A percentile compares a stretch with the other conserved stretches of the same genome.
Conservation (phyloP, 2,888 invertebrate species). For the Mythimna loreyi region DNA sequence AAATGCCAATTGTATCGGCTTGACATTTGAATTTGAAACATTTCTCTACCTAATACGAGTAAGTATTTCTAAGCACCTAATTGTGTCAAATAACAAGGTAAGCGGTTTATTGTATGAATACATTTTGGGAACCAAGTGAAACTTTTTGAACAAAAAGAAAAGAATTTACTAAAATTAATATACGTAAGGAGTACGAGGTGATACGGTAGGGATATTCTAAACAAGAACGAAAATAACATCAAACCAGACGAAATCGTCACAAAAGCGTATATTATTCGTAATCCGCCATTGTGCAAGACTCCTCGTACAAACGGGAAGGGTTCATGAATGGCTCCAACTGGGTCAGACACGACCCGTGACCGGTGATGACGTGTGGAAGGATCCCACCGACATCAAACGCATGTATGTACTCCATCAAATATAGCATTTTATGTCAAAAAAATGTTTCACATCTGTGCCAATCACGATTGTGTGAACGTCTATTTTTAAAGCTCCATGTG, state of each 20-base stretch:
- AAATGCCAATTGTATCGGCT: not conserved
- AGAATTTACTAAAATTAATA: not conserved
- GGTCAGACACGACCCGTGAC: slow-evolving; percentile 36
- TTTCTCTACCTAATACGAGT: slow-evolving; percentile 10
- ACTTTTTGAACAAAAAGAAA: not conserved
- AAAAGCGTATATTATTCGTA: slow-evolving; percentile 38
- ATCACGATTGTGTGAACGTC: not conserved
- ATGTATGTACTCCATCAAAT: not conserved
- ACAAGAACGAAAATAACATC: slow-evolving; percentile 5
- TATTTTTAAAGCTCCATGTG: not conserved
- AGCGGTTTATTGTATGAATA: slow-evolving; percentile 23
- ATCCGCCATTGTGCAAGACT: slow-evolving; percentile 42
- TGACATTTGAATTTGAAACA: slow-evolving; percentile 28
- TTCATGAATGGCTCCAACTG: slow-evolving; percentile 38
- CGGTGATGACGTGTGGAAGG: slow-evolving; percentile 11
- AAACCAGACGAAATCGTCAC: slow-evolving; percentile 13
- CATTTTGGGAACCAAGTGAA: not conserved
- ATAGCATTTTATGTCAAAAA: not conserved
- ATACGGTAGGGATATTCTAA: not conserved
- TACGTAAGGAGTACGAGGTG: not conserved
- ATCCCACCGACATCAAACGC: slow-evolving; percentile 14
- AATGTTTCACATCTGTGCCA: not conserved
- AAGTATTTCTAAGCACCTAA: slow-evolving; percentile 11
- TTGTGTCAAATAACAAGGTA: slow-evolving; percentile 7
- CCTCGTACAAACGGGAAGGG: slow-evolving; percentile 27